These are phyloP conservation scores for Horisme vitalbata DNA, from an alignment of 2,888 invertebrate genomes.

Conservation along the genomic window DNA sequence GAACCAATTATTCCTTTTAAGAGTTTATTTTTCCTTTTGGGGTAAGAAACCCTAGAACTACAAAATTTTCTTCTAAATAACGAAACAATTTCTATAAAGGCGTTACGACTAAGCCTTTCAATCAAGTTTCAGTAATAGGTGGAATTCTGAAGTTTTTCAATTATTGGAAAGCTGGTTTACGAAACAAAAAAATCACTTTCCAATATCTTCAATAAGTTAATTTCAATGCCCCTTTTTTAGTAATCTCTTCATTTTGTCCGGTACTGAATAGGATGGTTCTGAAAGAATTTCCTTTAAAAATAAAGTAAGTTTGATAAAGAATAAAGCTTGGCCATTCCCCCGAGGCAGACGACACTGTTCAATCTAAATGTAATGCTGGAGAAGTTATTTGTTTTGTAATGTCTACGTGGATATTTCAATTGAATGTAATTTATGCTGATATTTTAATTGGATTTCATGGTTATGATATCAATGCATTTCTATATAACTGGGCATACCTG, in stretches of 20 bases:
- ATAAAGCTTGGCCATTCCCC: conserved; percentile 55
- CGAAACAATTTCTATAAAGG: too few relatives aligned
- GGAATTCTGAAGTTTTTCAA: conserved; percentile 1
- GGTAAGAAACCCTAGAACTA: too few relatives aligned
- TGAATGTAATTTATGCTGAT: conserved; percentile 38
- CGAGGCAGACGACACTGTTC: conserved; percentile 44
- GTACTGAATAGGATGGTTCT: conserved; percentile 32
- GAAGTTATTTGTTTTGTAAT: conserved; percentile 49
- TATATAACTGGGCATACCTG: too few relatives aligned
- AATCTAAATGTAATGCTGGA: conserved; percentile 56
- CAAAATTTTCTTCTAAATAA: too few relatives aligned
- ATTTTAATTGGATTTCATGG: conserved; percentile 36
- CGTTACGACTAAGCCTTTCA: too few relatives aligned
- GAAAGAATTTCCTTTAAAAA: conserved; percentile 46
- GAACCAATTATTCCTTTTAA: too few relatives aligned
- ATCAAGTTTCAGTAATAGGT: conserved; percentile 2
- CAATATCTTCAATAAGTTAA: conserved; percentile 3
- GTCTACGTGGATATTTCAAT: too few relatives aligned
- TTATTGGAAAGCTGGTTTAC: conserved; percentile 6
- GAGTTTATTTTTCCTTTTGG: too few relatives aligned
- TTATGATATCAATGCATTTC: too few relatives aligned
- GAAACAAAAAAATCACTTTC: conserved; percentile 4
- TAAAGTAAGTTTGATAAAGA: conserved; percentile 55
- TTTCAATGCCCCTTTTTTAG: conserved; percentile 21
- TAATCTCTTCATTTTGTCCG: conserved; percentile 36